Base-by-base conservation (phyloP, 1,140 invertebrate genomes). In the Drosophila jambulina region DNA sequence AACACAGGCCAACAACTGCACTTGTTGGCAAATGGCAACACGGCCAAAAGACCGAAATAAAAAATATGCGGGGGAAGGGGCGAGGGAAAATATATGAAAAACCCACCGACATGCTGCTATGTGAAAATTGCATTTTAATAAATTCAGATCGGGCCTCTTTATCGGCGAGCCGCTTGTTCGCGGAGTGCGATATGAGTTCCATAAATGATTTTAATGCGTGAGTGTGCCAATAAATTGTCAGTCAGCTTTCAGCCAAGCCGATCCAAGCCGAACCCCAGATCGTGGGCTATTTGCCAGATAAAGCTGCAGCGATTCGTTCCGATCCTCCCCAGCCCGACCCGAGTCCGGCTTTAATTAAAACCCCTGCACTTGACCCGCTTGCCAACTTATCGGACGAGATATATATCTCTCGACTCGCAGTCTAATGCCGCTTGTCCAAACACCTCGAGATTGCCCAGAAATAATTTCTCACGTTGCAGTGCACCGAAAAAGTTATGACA, bases 111-210 rank as follows among this genome's bases (percentile, higher is more conserved):
- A 38, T 21, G 34, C 63, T 21, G 78, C 82, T 62, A 86, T 86
- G 84, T 83, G 83, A 88, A 88, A 88, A 88, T 88, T 83, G 84
- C 84, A 84, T 88, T 88, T 88, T 78, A 88, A 88, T 88, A 88
- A 88, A 88, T 88, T 88, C 80, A 78, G 74, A 84, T 76, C 75
- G 82, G 77, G 68, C 60, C 80, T 74, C 77, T 88, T 88, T 88
- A 88, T 90, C 84, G 84, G 38, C 42, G 34, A n/a, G 75, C 75
- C 69, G 70, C 68, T 72, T 60, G 54, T 72, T 69, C 65, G 53
- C 56, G 25, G 64, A 45, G 54, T 60, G 64, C 75, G 75, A 67
- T 87, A 86, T 82, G 75, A 65, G 75, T 82, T 76, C 78, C 61
- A 83, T 75, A 78, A 78, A 78, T 78, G 76, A 76, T 87, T 87